Conservation (phyloP, 2,797 vertebrate genomes). For the Poeciliopsis presidionis region DNA sequence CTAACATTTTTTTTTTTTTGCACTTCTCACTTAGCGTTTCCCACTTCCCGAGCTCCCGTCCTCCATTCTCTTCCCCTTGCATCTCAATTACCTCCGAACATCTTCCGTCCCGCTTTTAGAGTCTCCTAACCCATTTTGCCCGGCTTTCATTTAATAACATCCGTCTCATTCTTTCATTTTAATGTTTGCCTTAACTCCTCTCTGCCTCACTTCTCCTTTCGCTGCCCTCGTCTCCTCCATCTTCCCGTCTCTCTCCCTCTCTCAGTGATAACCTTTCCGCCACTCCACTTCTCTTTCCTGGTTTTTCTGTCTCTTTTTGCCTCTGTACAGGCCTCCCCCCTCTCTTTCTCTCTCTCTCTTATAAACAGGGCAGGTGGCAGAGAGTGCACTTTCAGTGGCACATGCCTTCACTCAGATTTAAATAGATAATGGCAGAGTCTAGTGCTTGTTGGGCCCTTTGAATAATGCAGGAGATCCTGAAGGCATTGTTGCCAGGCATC, state of each 20-base stretch:
- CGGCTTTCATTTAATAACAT: slow-evolving; percentile 38
- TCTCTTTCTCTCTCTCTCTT: slow-evolving; percentile 37
- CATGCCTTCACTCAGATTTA: slow-evolving; percentile 75
- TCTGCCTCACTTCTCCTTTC: slow-evolving; percentile 12
- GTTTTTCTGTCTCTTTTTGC: slow-evolving; percentile 40
- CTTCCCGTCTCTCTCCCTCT: slow-evolving; percentile 1
- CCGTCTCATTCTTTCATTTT: slow-evolving; percentile 42
- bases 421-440: slow-evolving; percentile 78
- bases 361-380: slow-evolving; percentile 69
- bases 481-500: slow-evolving; percentile 77
- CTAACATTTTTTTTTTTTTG: background rate
- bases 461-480: slow-evolving; percentile 80
- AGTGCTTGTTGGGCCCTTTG: slow-evolving; percentile 72
- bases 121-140: slow-evolving; percentile 41
- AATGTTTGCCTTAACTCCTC: slow-evolving; percentile 36
- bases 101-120: slow-evolving; percentile 20
- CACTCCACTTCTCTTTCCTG: slow-evolving; percentile 21
- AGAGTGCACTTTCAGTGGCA: slow-evolving; percentile 66
- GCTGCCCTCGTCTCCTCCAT: slow-evolving; percentile 29
- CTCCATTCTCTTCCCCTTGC: slow-evolving; percentile 14
- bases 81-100: slow-evolving; percentile 52
- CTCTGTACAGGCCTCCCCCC: slow-evolving; percentile 24
- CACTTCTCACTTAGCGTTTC: slow-evolving; percentile 21
- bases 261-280: slow-evolving; percentile 35
- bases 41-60: slow-evolving; percentile 23